Conservation (phyloP, 2,113 vertebrate genomes). For the Cyanoderma ruficeps region DNA sequence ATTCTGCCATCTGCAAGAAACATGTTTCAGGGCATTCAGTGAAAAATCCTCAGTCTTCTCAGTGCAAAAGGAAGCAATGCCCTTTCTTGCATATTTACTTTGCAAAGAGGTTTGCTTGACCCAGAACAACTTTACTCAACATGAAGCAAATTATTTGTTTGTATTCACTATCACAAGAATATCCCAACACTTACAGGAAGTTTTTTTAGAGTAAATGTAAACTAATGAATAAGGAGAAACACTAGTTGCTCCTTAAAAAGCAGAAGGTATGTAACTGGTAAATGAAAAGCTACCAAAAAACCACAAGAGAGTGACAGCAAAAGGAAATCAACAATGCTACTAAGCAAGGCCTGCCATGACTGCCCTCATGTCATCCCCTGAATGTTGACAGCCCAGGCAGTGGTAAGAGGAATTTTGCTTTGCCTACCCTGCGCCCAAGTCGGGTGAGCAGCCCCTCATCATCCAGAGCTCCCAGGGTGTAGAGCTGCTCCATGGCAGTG, state of each 20-base stretch:
- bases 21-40: neutral
- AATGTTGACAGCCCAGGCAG: neutral
- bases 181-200: neutral
- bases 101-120: neutral
- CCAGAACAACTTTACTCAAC: neutral
- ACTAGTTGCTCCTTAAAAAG: neutral
- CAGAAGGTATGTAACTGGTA: neutral
- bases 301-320: neutral
- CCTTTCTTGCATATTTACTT: neutral
- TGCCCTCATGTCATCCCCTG: neutral
- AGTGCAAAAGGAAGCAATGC: neutral
- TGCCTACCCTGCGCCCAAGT: slow-evolving; percentile 88
- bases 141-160: neutral
- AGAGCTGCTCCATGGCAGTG: slow-evolving; percentile 98
- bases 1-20: slow-evolving; percentile 91
- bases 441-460: slow-evolving; percentile 95
- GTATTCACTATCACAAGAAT: neutral
- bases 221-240: neutral
- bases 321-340: neutral
- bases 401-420: neutral
- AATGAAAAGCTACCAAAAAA: neutral
- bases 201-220: neutral
- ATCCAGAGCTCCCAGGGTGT: slow-evolving; percentile 94
- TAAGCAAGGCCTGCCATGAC: neutral
- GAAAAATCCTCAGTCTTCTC: neutral